Conservation (phyloP, 1,140 invertebrate species). For the Neocloeon triangulifer region DNA sequence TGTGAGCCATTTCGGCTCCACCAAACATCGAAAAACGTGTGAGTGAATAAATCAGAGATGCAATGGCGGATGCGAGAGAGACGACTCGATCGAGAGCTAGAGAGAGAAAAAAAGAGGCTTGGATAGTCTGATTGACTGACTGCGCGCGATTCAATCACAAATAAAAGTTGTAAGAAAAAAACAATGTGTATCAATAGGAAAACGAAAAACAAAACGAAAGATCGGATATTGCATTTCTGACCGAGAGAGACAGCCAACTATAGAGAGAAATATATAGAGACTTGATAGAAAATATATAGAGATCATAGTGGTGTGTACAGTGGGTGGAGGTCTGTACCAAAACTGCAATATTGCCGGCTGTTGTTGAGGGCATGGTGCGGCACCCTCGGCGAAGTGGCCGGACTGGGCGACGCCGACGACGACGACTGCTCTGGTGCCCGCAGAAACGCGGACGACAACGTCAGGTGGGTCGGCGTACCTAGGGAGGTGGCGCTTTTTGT, state of each 20-base stretch:
- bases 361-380: slow-evolving; percentile 10
- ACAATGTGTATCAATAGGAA: slow-evolving; percentile 10
- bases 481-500: slow-evolving; percentile 13
- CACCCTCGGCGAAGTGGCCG: slow-evolving; percentile 16
- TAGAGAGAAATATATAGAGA: too few relatives aligned
- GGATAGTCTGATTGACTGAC: too few relatives aligned
- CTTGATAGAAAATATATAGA: too few relatives aligned
- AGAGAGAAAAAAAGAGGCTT: slow-evolving; percentile 10
- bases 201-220: slow-evolving; percentile 10
- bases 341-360: slow-evolving; percentile 69
- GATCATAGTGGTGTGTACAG: background rate
- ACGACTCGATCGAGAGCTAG: slow-evolving; percentile 6
- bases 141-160: too few relatives aligned
- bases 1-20: background rate
- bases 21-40: background rate
- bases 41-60: background rate
- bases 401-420: slow-evolving; percentile 24
- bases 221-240: too few relatives aligned
- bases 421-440: slow-evolving; percentile 26
- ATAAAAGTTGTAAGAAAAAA: slow-evolving; percentile 7
- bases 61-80: too few relatives aligned
- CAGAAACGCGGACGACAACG: too few relatives aligned
- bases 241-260: too few relatives aligned
- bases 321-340: slow-evolving; percentile 52
- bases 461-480: too few relatives aligned